phyloP scores from a whole-genome alignment of 2,797 vertebrate genomes.

The Mastacembelus armatus region DNA sequence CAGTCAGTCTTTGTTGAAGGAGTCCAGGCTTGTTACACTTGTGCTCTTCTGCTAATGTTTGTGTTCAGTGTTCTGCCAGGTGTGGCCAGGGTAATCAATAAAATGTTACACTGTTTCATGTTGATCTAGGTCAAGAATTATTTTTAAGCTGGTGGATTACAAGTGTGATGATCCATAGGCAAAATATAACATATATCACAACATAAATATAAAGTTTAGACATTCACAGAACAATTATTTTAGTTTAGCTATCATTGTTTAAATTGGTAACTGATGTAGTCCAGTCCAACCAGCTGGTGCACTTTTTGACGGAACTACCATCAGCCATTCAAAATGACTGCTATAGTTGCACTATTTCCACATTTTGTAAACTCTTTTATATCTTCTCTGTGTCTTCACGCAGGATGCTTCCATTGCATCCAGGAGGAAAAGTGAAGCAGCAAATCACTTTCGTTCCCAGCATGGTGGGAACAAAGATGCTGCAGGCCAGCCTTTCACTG shows the following conservation, averaged over 20 bases:
- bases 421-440: constrained; percentile 60
- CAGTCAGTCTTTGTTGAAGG: neutral
- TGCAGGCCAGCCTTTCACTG: constrained; percentile 76
- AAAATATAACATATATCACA: neutral
- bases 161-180: neutral
- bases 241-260: neutral
- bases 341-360: neutral
- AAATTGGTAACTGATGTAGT: neutral
- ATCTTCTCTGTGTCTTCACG: constrained; percentile 2
- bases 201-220: neutral
- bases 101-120: neutral
- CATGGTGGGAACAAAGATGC: constrained; percentile 78
- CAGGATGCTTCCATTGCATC: constrained; percentile 67
- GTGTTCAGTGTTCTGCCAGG: neutral
- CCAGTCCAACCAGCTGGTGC: neutral
- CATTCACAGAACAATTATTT: neutral
- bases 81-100: too few species aligned
- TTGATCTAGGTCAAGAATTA: too few species aligned
- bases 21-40: constrained; percentile 21
- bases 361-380: neutral
- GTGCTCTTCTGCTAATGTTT: neutral
- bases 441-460: constrained; percentile 67
- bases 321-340: neutral
- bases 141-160: neutral
- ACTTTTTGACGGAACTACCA: neutral